A percentile compares a stretch with the other conserved stretches of the same genome.
Evolutionary conservation across 2,888 invertebrate genomes (phyloP).

Genomic region (Eilema caniola): DNA sequence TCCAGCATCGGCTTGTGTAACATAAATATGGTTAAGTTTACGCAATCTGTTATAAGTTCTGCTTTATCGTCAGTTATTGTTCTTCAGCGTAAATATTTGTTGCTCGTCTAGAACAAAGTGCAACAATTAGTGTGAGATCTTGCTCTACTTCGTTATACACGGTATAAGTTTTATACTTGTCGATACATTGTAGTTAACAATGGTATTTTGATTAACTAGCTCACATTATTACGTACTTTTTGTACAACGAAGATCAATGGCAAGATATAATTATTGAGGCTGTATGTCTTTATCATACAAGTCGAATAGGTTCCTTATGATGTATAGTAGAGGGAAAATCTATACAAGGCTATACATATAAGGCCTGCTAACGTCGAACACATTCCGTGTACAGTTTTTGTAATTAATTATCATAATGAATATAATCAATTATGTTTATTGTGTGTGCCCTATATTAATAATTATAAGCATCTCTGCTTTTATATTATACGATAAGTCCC

Average conservation of each 20-base stretch:
- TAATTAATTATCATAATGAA: conserved; percentile 21
- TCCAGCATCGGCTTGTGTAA: conserved; percentile 41
- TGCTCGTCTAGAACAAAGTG: conserved; percentile 36
- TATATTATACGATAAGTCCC: conserved; percentile 17
- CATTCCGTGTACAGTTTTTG: conserved; percentile 14
- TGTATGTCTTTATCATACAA: conserved; percentile 26
- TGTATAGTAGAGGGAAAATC: conserved; percentile 27
- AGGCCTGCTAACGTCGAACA: conserved; percentile 14
- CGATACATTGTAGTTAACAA: conserved; percentile 6
- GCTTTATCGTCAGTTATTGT: conserved; percentile 58
- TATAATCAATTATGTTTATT: conserved; percentile 27
- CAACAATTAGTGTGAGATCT: conserved; percentile 41
- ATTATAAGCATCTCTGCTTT: conserved; percentile 22
- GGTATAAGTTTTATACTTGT: neutral
- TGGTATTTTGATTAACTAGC: conserved; percentile 42
- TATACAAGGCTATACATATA: conserved; percentile 25
- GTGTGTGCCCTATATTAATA: conserved; percentile 17
- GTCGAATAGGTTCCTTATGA: conserved; percentile 34
- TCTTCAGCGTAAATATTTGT: conserved; percentile 46
- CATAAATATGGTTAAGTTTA: conserved; percentile 53
- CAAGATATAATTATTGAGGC: conserved; percentile 38
- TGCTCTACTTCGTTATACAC: conserved; percentile 28
- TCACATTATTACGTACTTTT: conserved; percentile 22
- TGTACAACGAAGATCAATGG: conserved; percentile 27
- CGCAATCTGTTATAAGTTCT: conserved; percentile 56